Conservation (phyloP, 2,113 vertebrate genomes). For the Cheirogaleus medius region DNA sequence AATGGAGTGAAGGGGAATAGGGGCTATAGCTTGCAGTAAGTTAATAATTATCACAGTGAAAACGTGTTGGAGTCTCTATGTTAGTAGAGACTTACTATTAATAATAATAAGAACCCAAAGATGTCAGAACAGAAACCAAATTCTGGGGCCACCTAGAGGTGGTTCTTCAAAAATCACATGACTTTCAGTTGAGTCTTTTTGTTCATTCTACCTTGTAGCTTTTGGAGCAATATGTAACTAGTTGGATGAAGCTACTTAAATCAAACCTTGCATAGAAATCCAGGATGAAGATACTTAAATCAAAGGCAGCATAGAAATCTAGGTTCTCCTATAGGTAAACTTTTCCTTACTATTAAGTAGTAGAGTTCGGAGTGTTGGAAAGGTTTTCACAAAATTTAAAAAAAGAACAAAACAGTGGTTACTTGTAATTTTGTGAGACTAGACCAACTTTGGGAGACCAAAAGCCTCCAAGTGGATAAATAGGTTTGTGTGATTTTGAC, state of each 20-base stretch:
- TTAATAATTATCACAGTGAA: conserved; percentile 21
- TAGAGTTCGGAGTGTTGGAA: neutral
- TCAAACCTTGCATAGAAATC: neutral
- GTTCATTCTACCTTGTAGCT: neutral
- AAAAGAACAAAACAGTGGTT: neutral
- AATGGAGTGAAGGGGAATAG: neutral
- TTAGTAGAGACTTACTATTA: neutral
- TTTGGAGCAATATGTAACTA: neutral
- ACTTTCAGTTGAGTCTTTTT: neutral
- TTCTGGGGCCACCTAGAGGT: conserved; percentile 15
- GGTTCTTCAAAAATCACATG: neutral
- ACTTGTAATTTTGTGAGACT: neutral
- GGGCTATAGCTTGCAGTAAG: neutral
- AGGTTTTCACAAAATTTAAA: neutral
- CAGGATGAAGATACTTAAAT: neutral
- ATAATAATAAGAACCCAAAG: neutral
- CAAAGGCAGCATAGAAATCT: neutral
- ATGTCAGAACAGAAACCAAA: conserved; percentile 13
- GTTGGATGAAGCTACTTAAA: conserved; percentile 1
- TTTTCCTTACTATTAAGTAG: neutral
- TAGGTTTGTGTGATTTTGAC: neutral
- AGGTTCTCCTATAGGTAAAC: neutral
- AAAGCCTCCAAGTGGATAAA: neutral
- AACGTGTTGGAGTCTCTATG: neutral
- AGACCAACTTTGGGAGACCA: neutral